Evolutionary conservation across 2,797 vertebrate species (phyloP), one percentile per base, ranked within the genome.

Genomic region (Lutra lutra): DNA sequence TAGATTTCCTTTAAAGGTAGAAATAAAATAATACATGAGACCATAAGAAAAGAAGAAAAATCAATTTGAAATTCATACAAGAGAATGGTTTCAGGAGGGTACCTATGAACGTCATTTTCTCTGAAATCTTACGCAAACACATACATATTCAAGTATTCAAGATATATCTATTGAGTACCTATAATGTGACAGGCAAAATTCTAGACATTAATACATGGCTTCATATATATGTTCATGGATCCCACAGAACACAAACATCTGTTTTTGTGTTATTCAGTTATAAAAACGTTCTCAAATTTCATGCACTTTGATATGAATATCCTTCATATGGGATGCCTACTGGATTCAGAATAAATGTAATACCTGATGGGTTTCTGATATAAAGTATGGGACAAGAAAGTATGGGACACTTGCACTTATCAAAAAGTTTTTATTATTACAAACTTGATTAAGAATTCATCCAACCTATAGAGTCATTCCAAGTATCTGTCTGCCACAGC

Each of bases 21-120:
- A 95, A 95, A 84, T 60, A 90, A 86, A 97, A 68, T 60, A 51
- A 93, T 79, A 83, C 85, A 82, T 27, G 4, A 96, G 35, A 58
- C 29, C 62, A 32, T 48, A 38, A 83, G 15, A 86, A 56, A 48
- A 27, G 15, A 60, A 8, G 8, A 86, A 87, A 95, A 48, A 75
- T 86, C 15, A 38, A 93, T 73, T 82, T 75, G n/a, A 94, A 94
- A 87, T 95, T 94, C 25, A 89, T 14, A 64, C 11, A 21, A 92
- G 18, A 86, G 17, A 94, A 87, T 46, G 51, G 68, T 86, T 88
- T 95, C 56, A 43, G 3, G 32, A 93, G 21, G 18, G 2, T 38
- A 95, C 75, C 6, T 60, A 68, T 5, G 89, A 73, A 86, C 27
- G 29, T 51, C 66, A 73, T 91, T 91, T 95, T 83, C 78, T 86